Evolutionary conservation across 2,113 vertebrate genomes (phyloP).

Genomic region (Numida meleagris): DNA sequence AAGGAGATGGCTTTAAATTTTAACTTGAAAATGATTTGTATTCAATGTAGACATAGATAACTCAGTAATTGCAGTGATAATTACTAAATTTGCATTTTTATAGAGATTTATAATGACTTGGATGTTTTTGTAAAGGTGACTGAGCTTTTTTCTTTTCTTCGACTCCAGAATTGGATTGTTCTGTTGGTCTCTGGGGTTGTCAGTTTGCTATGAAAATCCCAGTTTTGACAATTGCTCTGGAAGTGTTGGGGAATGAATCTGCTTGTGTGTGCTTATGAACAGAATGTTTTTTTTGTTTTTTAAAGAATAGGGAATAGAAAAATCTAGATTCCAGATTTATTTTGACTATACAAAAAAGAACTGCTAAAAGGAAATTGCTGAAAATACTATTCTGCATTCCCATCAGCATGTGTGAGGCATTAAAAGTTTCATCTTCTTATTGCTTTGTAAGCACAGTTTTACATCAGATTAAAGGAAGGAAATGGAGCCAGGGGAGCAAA

Average conservation of each 20-base stretch:
- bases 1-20: background rate
- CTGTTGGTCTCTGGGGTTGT: background rate
- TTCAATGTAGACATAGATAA: background rate
- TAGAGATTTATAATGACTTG: background rate
- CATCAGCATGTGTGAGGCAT: background rate
- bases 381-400: constrained; percentile 31
- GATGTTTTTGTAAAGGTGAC: background rate
- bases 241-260: background rate
- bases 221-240: background rate
- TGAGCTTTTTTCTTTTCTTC: background rate
- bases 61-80: background rate
- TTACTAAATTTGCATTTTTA: background rate
- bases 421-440: constrained; percentile 8
- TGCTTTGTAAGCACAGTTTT: background rate
- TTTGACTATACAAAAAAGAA: background rate
- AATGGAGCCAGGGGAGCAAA: background rate
- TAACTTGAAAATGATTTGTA: background rate
- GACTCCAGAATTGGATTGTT: background rate
- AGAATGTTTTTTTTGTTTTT: background rate
- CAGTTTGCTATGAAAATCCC: background rate
- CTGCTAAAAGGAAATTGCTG: background rate
- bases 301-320: background rate
- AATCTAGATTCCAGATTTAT: background rate
- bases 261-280: background rate
- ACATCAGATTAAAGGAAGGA: constrained; percentile 32